phyloP scores from a whole-genome alignment of 2,797 vertebrate genomes.

The Parauchenoglanis ngamensis region DNA sequence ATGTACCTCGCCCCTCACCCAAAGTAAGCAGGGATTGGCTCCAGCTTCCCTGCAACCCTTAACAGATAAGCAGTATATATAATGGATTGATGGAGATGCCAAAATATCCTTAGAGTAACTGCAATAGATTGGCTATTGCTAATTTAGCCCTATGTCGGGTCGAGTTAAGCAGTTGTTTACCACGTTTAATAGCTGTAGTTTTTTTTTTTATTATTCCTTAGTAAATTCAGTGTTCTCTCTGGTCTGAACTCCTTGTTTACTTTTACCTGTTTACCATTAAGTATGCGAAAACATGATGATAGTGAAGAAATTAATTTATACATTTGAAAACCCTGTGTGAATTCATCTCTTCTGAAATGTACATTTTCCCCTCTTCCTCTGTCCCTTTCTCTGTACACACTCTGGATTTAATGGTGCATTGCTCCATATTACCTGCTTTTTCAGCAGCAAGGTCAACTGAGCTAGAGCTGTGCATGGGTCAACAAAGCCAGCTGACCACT shows the following conservation, averaged over 20 bases:
- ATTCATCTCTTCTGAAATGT: neutral
- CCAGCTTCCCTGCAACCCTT: too few relatives aligned
- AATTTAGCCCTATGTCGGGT: neutral
- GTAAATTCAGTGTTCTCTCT: neutral
- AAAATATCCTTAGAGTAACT: neutral
- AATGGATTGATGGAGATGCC: neutral
- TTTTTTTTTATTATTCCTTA: neutral
- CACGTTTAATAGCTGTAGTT: neutral
- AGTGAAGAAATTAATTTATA: neutral
- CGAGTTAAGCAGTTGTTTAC: neutral
- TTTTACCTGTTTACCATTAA: neutral
- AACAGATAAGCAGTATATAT: too few relatives aligned
- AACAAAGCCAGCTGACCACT: conserved; percentile 44
- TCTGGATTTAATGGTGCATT: conserved; percentile 68
- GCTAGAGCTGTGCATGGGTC: conserved; percentile 28
- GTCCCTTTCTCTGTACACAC: conserved; percentile 6
- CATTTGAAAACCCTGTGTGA: neutral
- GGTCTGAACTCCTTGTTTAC: neutral
- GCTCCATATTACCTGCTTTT: conserved; percentile 54
- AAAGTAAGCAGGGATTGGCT: too few relatives aligned
- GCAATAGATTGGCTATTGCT: neutral
- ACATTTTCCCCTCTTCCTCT: neutral
- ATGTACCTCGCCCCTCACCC: too few relatives aligned
- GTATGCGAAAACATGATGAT: neutral
- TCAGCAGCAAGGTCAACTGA: conserved; percentile 69